phyloP scores from a whole-genome alignment of 2,888 invertebrate genomes.

The Volucella zonaria region DNA sequence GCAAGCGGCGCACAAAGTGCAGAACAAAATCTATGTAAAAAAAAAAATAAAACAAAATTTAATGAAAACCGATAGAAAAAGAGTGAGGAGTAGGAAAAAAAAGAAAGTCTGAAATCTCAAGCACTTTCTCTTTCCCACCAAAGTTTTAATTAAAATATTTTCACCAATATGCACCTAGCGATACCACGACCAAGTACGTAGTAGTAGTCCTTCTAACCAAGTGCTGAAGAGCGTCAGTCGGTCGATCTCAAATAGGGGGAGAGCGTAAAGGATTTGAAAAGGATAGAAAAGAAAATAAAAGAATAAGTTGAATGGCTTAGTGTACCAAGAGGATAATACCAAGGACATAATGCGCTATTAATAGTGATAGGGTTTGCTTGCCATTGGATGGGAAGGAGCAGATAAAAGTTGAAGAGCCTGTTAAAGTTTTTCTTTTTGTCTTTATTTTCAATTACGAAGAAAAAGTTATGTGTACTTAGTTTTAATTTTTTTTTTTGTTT shows the following conservation, averaged over 20 bases:
- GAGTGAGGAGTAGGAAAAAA: neutral
- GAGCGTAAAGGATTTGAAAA: conserved; percentile 49
- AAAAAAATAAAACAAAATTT: conserved; percentile 12
- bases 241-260: conserved; percentile 24
- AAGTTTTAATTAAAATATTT: conserved; percentile 73
- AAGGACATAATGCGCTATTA: conserved; percentile 73
- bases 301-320: conserved; percentile 69
- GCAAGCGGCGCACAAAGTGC: conserved; percentile 17
- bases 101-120: conserved; percentile 24
- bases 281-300: conserved; percentile 55
- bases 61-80: conserved; percentile 33
- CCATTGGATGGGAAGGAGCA: conserved; percentile 14
- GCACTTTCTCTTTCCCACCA: conserved; percentile 61
- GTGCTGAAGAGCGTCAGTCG: neutral
- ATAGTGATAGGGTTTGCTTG: conserved; percentile 46
- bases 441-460: conserved; percentile 48
- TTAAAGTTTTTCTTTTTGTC: conserved; percentile 43
- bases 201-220: conserved; percentile 1
- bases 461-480: conserved; percentile 52
- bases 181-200: conserved; percentile 11
- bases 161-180: conserved; percentile 68
- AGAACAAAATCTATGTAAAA: conserved; percentile 29
- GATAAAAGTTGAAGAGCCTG: conserved; percentile 46
- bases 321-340: conserved; percentile 61
- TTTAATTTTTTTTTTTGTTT: conserved; percentile 10